These are phyloP conservation scores for Sphecodes monilicornis DNA, from an alignment of 2,888 invertebrate species.

Conservation along the genomic window DNA sequence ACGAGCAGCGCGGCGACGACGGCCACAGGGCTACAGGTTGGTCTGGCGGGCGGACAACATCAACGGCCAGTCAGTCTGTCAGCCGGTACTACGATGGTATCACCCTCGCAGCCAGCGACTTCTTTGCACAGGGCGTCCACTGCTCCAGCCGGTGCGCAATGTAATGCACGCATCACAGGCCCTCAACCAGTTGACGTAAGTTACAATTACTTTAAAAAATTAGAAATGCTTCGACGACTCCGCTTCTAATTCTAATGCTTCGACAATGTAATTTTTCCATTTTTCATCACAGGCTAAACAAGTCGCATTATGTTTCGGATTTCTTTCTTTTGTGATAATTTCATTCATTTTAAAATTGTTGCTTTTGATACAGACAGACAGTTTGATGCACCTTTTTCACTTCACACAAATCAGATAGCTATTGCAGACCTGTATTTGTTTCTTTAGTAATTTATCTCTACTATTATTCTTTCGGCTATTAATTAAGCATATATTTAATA, in stretches of 20 bases:
- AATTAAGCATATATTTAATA: not conserved
- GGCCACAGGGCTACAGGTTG: slow-evolving; percentile 80
- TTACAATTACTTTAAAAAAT: slow-evolving; percentile 67
- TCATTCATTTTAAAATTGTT: no score
- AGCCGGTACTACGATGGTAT: slow-evolving; percentile 77
- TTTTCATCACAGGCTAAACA: no score
- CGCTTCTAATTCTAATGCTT: not conserved
- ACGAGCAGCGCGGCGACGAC: slow-evolving; percentile 66
- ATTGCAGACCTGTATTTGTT: not conserved
- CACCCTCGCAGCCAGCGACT: slow-evolving; percentile 80
- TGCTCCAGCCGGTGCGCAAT: slow-evolving; percentile 85
- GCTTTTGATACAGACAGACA: no score
- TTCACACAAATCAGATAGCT: not conserved
- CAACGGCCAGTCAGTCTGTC: slow-evolving; percentile 84
- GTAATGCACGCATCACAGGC: slow-evolving; percentile 90
- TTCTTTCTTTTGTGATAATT: no score
- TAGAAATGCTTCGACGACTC: not conserved
- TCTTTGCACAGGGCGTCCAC: slow-evolving; percentile 82
- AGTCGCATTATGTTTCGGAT: no score
- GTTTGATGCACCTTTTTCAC: not conserved
- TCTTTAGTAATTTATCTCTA: not conserved
- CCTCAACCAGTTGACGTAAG: slow-evolving; percentile 96
- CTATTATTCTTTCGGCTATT: not conserved
- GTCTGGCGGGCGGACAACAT: slow-evolving; percentile 84
- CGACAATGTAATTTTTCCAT: no score